Base-by-base conservation (phyloP, 1,140 invertebrate genomes). In the Anagrus nilaparvatae region DNA sequence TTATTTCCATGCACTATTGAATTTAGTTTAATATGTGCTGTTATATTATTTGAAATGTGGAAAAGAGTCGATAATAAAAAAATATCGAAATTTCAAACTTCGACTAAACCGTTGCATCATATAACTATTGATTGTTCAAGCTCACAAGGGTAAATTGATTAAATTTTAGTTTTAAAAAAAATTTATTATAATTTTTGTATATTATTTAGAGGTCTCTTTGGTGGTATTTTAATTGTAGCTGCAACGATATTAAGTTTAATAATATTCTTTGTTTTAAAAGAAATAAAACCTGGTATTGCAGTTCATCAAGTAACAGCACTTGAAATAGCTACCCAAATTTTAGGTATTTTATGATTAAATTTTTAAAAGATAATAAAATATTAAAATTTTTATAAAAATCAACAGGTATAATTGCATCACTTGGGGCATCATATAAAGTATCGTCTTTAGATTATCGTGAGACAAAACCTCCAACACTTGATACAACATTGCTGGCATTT, bases 1-100 rank as follows among this genome's bases (percentile, higher is more conserved):
- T 72, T 93, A 5, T 92, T 90, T 58, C 87, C 87, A 2, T 91
- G 87, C 63, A 89, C 85, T 30, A 89, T 93, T 52, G 87, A 92
- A 65, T 92, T 90, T 68, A 79, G 77, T 20, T 65, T 81, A 17
- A 79, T 93, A 47, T 89, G 84, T 59, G 85, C 87, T 21, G 87
- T 87, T 16, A 86, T 90, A 53, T 66, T 82, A 5, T 87, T 80
- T 55, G 83, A 85, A 60, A 86, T 88, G 79, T 88, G 85, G 84
- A 80, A 79, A 61, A 73, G 78, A 43, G 74, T 79, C 38, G 60
- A 66, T 50, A 56, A 64, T 55, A 49, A 29, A 47, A 54, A 40
- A 47, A 53, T 25, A 40, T 53, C 28, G 59, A 61, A 38, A 49
- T 40, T 41, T 52, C 60, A 58, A 47, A 51, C 70, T 67, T 50